Percentiles rank a stretch among this genome's conserved stretches.
Conservation (phyloP, 2,888 invertebrate genomes). For the Camponotus fellah region DNA sequence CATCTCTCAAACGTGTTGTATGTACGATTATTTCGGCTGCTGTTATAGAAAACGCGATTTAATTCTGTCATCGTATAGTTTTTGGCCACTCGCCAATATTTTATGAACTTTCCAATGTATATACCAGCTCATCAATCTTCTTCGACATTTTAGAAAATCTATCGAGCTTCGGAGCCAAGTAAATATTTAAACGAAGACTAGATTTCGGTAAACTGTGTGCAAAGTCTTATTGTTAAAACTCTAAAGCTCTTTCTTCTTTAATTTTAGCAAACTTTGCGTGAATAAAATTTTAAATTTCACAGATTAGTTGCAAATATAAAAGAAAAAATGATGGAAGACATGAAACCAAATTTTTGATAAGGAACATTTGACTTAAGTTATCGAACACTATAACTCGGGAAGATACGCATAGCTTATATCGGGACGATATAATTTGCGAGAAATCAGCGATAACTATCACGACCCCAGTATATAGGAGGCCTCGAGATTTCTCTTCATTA, state of each 20-base stretch:
- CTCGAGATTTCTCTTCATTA: constrained; percentile 43
- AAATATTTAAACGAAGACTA: neutral
- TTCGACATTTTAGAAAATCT: constrained; percentile 12
- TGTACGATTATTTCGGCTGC: constrained; percentile 67
- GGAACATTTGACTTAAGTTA: neutral
- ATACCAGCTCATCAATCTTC: constrained; percentile 61
- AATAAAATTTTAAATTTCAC: neutral
- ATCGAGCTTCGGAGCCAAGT: neutral
- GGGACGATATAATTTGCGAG: constrained; percentile 15
- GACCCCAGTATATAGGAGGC: neutral
- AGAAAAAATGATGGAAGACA: neutral
- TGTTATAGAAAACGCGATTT: constrained; percentile 59
- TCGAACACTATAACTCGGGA: neutral
- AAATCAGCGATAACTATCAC: neutral
- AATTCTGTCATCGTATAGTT: constrained; percentile 55
- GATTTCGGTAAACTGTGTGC: neutral
- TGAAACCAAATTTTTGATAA: neutral
- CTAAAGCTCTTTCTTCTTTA: neutral
- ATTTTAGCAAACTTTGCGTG: too few species aligned
- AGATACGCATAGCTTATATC: neutral
- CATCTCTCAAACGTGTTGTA: constrained; percentile 15
- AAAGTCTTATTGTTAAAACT: neutral
- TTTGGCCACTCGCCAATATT: constrained; percentile 71
- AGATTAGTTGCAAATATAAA: neutral
- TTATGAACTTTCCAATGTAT: constrained; percentile 65